Evolutionary conservation across 2,888 invertebrate genomes (phyloP).

Genomic region (Caenorhabditis afra): DNA sequence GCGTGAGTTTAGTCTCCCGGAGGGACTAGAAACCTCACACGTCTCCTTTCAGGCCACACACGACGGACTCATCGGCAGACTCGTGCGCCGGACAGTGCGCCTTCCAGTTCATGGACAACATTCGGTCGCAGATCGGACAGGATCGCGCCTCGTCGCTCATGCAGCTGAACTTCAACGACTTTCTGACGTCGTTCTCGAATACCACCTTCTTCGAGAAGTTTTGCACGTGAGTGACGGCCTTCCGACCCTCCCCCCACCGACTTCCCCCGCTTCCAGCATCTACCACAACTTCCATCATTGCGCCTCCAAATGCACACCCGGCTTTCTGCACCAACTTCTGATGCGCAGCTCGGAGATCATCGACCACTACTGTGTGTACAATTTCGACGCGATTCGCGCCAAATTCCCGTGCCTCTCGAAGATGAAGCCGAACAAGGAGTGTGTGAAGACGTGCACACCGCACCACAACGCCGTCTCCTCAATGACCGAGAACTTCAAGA

Average conservation of each 20-base stretch:
- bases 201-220: constrained; percentile 78
- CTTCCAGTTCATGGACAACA: constrained; percentile 75
- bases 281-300: constrained; percentile 78
- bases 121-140: constrained; percentile 72
- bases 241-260: not conserved
- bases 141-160: constrained; percentile 67
- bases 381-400: constrained; percentile 73
- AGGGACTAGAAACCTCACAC: not conserved
- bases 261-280: constrained; percentile 62
- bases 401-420: constrained; percentile 76
- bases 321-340: constrained; percentile 77
- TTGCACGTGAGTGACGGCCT: constrained; percentile 70
- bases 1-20: constrained; percentile 62
- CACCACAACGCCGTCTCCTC: constrained; percentile 76
- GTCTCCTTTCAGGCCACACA: constrained; percentile 70
- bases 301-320: constrained; percentile 75
- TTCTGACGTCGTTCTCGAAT: constrained; percentile 76
- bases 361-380: constrained; percentile 79
- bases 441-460: constrained; percentile 75
- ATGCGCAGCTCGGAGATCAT: constrained; percentile 76
- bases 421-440: constrained; percentile 71
- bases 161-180: constrained; percentile 78
- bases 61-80: constrained; percentile 69
- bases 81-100: constrained; percentile 79
- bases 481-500: constrained; percentile 65